phyloP scores from a whole-genome alignment of 2,113 vertebrate genomes.

The Equus quagga region DNA sequence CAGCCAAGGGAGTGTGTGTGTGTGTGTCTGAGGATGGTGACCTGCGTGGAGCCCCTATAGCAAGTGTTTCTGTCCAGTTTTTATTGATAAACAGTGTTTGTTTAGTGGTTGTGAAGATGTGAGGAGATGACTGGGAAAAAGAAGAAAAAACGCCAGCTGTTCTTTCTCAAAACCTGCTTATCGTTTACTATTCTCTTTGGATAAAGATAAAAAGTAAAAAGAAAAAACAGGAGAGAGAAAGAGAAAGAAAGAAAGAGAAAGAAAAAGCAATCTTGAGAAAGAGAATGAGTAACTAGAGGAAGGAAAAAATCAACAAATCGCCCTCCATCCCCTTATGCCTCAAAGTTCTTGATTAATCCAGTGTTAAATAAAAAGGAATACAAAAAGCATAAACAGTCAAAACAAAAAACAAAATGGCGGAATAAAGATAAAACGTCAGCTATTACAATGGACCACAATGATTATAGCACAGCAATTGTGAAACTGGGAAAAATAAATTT shows the following conservation, averaged over 20 bases:
- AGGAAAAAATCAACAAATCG: too few relatives aligned
- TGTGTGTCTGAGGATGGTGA: not conserved
- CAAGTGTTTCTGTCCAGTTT: not conserved
- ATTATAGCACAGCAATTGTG: not conserved
- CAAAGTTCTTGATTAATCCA: not conserved
- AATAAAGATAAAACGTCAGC: not conserved
- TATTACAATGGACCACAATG: not conserved
- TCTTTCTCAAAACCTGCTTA: not conserved
- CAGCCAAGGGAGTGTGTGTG: not conserved
- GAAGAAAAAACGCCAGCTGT: not conserved
- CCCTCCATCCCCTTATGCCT: too few relatives aligned
- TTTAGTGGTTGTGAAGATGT: not conserved
- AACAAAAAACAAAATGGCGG: not conserved
- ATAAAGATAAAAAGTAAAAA: not conserved
- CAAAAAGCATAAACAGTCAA: not conserved
- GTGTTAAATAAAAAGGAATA: not conserved
- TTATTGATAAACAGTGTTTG: not conserved
- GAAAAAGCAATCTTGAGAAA: too few relatives aligned
- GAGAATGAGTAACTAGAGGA: too few relatives aligned
- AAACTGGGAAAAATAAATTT: not conserved
- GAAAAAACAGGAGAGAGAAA: too few relatives aligned
- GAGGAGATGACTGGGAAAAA: not conserved
- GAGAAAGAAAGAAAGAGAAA: too few relatives aligned
- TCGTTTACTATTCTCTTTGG: not conserved
- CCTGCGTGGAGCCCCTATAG: not conserved